Evolutionary conservation across 2,888 invertebrate species (phyloP).

Genomic region (Exocentrus adspersus): DNA sequence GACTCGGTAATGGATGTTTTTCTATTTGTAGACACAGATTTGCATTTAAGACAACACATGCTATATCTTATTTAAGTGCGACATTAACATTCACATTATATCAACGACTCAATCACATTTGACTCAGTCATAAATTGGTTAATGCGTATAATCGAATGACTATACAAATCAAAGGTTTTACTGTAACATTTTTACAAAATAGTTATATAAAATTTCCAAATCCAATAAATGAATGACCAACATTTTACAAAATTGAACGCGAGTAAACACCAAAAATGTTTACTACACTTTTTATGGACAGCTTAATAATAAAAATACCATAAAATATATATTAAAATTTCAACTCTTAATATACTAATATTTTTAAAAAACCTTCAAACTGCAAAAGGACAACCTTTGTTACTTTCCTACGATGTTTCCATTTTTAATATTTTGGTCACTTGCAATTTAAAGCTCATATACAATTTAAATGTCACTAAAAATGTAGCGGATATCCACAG

Average conservation of each 20-base stretch:
- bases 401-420: no score
- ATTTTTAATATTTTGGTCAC: background rate
- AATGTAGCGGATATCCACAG: no score
- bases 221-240: conserved; percentile 32
- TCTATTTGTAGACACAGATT: conserved; percentile 39
- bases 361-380: conserved; percentile 3
- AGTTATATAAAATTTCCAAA: conserved; percentile 42
- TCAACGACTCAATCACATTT: conserved; percentile 7
- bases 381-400: no score
- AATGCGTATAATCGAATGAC: conserved; percentile 36
- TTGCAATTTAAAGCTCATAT: background rate
- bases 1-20: conserved; percentile 10
- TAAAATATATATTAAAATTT: conserved; percentile 1
- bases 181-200: conserved; percentile 51
- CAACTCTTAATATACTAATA: background rate
- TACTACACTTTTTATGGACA: background rate
- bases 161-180: conserved; percentile 45
- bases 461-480: no score
- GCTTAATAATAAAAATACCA: background rate
- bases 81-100: conserved; percentile 28
- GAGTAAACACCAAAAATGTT: background rate
- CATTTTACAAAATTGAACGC: conserved; percentile 20
- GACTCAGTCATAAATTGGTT: background rate
- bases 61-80: conserved; percentile 10
- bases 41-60: conserved; percentile 30